Percentiles rank a stretch among this genome's conserved stretches.
These are phyloP conservation scores for Murina feae DNA, from an alignment of 2,113 vertebrate species.

Conservation along the genomic window DNA sequence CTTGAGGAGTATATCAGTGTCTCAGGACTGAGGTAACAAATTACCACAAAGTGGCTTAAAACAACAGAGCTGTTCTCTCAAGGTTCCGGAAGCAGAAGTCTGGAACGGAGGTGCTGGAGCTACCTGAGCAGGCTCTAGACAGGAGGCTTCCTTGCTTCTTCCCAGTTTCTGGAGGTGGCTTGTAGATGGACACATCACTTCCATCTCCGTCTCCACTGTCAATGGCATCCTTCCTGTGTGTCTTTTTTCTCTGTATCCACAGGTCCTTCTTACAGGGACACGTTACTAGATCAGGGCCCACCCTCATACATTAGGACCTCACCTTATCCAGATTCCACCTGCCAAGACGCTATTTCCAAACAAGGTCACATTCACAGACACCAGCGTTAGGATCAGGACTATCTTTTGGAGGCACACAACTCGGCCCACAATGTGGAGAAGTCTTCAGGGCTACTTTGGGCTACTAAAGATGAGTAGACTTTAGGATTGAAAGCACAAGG, in stretches of 20 bases:
- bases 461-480: neutral
- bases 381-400: neutral
- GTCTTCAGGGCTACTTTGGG: neutral
- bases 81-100: neutral
- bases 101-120: too few relatives aligned
- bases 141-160: neutral
- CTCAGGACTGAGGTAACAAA: neutral
- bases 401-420: neutral
- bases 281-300: neutral
- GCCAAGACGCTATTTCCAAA: neutral
- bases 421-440: neutral
- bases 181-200: neutral
- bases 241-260: neutral
- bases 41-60: neutral
- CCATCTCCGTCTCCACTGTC: neutral
- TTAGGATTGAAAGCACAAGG: neutral
- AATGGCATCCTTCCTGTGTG: neutral
- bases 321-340: neutral
- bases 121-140: neutral
- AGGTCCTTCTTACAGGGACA: neutral
- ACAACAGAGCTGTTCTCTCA: neutral
- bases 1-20: neutral
- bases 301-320: neutral
- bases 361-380: neutral
- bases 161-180: too few relatives aligned